Percentiles rank a stretch among this genome's conserved stretches.
These are phyloP conservation scores for Tolmerus cingulatus DNA, from an alignment of 2,888 invertebrate genomes.

Conservation along the genomic window DNA sequence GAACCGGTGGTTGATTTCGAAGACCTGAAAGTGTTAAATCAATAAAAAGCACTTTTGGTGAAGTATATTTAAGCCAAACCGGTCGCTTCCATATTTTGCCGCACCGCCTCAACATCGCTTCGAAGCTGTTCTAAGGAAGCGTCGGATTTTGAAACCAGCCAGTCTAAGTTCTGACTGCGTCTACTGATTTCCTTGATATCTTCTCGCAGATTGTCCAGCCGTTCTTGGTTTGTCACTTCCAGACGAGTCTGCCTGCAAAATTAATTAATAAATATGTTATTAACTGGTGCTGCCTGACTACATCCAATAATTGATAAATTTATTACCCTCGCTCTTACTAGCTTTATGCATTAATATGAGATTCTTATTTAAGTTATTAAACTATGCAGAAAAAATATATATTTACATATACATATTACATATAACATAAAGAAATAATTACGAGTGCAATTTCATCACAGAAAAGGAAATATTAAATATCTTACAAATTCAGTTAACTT, in stretches of 20 bases:
- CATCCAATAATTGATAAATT: neutral
- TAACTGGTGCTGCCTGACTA: neutral
- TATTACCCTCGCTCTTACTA: neutral
- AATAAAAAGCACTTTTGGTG: neutral
- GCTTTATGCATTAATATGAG: neutral
- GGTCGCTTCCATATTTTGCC: constrained; percentile 45
- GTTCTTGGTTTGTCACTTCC: constrained; percentile 61
- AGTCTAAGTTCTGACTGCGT: constrained; percentile 62
- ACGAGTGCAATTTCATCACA: no score
- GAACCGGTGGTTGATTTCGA: constrained; percentile 44
- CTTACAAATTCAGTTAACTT: no score
- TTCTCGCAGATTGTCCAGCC: constrained; percentile 60
- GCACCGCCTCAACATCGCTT: constrained; percentile 57
- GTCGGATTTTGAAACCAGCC: constrained; percentile 60
- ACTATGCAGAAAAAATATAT: neutral
- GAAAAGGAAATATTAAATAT: no score
- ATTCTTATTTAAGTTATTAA: neutral
- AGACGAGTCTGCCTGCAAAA: constrained; percentile 60
- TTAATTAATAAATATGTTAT: neutral
- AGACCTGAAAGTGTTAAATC: neutral
- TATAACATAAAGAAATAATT: no score
- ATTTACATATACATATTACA: no score
- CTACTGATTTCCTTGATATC: constrained; percentile 62
- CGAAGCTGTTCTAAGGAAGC: constrained; percentile 60
- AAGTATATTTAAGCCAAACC: neutral